Evolutionary conservation across 2,797 vertebrate species (phyloP), one percentile per base, ranked within the genome.

Genomic region (Protonibea diacanthus): DNA sequence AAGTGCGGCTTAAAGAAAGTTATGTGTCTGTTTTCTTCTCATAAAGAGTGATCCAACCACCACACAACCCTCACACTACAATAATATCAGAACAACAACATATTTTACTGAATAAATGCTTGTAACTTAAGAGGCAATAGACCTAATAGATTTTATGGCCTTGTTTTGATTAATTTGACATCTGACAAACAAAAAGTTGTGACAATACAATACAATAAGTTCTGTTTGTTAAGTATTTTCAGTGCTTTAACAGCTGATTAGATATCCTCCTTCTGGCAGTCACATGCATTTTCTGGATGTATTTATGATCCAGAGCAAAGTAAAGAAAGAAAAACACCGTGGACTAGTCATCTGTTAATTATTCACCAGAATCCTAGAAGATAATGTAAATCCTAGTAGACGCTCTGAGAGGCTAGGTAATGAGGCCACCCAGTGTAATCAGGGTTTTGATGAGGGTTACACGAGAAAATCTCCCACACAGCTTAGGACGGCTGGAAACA

Each of bases 401-500:
- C 66, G 56, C 71, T 47, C n/a, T 68, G 51, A 82, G 70, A 82
- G 65, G 47, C 48, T 20, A 42, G 73, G 60, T 91, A 92, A 91
- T 86, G 80, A 91, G 83, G 79, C 77, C 59, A 75, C 66, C 78
- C 44, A 48, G 51, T 76, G 78, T 67, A 86, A 82, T 76, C 71
- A 77, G 71, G 49, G 53, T 84, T 89, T 87, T 89, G 88, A 93
- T 91, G 78, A 91, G 71, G 72, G 71, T 82, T 67, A 25, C 77
- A 59, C 52, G 58, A 67, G 69, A 71, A 60, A 51, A 64, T 67
- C 75, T 84, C 70, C 80, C 58, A 65, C 76, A 57, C 66, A 61
- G 63, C 13, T 70, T 1, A 55, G 48, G 70, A 72, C 74, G 63
- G 76, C 38, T 71, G 76, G 78, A 88, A 77, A 72, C 61, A n/a